Conservation (phyloP, 1,140 invertebrate genomes). For the Pseudoatta argentina region DNA sequence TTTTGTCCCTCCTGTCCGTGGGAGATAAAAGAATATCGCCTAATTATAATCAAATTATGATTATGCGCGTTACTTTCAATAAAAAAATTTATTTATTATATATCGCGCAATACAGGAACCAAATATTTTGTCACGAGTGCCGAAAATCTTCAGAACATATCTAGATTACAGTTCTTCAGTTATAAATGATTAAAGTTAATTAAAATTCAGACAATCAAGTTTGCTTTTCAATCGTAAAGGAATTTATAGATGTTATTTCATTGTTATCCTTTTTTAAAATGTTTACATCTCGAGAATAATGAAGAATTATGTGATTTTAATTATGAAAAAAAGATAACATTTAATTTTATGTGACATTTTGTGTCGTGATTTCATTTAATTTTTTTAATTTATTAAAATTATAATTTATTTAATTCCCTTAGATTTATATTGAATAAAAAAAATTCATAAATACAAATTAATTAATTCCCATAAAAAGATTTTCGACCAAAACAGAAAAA, state of each 20-base stretch:
- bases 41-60: conserved; percentile 17
- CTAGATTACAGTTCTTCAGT: neutral
- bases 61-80: neutral
- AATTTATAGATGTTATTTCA: conserved; percentile 6
- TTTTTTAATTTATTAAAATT: neutral
- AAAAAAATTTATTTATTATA: neutral
- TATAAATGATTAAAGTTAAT: neutral
- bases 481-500: neutral
- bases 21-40: conserved; percentile 7
- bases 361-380: neutral
- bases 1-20: neutral
- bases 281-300: neutral
- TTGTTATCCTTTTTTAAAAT: neutral
- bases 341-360: neutral
- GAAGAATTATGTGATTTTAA: neutral
- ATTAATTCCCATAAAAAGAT: neutral
- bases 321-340: neutral
- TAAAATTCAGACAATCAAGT: neutral
- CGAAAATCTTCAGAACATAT: neutral
- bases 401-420: neutral
- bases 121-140: neutral
- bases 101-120: no score
- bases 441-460: neutral
- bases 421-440: neutral
- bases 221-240: neutral